Percentiles rank a stretch among this genome's conserved stretches.
Conservation (phyloP, 2,113 vertebrate genomes). For the Hippopotamus amphibius region DNA sequence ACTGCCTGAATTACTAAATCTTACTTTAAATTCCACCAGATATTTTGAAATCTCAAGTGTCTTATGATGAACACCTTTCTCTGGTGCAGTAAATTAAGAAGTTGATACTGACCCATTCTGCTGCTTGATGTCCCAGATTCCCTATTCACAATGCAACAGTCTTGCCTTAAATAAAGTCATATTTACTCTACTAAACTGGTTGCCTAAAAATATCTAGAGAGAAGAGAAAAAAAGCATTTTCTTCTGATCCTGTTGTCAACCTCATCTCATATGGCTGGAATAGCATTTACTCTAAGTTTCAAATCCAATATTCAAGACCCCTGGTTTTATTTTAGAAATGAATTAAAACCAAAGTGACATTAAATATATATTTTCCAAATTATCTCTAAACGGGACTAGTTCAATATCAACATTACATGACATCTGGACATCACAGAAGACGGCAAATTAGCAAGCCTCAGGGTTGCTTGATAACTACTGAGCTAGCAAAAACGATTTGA, state of each 20-base stretch:
- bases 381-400: constrained; percentile 29
- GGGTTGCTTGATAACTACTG: background rate
- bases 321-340: constrained; percentile 67
- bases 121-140: background rate
- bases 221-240: background rate
- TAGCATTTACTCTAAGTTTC: constrained; percentile 20
- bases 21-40: constrained; percentile 54
- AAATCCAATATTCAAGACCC: constrained; percentile 7
- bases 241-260: background rate
- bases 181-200: background rate
- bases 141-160: background rate
- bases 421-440: background rate
- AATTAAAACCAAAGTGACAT: constrained; percentile 58
- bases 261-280: background rate
- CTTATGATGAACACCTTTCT: constrained; percentile 59
- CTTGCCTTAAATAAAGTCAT: constrained; percentile 35
- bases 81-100: constrained; percentile 20
- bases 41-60: constrained; percentile 58
- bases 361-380: constrained; percentile 20
- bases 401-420: background rate
- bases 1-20: constrained; percentile 26
- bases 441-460: background rate
- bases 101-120: background rate
- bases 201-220: background rate
- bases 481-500: background rate